A percentile compares a stretch with the other conserved stretches of the same genome.
Evolutionary conservation across 1,140 invertebrate species (phyloP).

Genomic region (Drosophila repleta): DNA sequence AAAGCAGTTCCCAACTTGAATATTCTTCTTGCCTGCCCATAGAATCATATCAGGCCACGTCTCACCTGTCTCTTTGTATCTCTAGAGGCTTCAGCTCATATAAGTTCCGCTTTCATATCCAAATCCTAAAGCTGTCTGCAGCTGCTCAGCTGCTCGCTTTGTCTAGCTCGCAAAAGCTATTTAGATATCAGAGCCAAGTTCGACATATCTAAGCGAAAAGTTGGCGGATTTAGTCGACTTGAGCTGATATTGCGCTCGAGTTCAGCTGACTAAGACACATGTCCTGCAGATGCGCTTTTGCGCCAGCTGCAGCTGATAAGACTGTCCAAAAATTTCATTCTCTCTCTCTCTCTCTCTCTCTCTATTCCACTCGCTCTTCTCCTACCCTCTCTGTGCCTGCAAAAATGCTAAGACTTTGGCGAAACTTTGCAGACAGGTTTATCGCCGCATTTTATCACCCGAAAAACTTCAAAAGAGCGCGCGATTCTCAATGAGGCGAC

Average conservation of each 20-base stretch:
- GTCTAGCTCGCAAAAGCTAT: not conserved
- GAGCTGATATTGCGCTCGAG: not conserved
- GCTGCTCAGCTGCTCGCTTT: not conserved
- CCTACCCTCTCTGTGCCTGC: constrained; percentile 1
- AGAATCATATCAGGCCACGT: no score
- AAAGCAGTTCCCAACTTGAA: no score
- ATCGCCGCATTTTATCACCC: constrained; percentile 76
- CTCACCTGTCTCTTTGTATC: no score
- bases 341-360: not conserved
- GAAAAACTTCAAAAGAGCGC: constrained; percentile 46
- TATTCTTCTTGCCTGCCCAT: no score
- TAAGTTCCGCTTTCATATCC: not conserved
- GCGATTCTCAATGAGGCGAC: constrained; percentile 55
- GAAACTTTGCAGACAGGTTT: constrained; percentile 81
- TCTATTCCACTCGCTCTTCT: no score
- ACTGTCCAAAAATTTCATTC: constrained; percentile 1
- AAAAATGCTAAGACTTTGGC: constrained; percentile 41
- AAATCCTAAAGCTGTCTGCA: not conserved
- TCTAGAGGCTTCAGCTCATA: not conserved
- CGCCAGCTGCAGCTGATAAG: constrained; percentile 22
- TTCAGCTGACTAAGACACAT: constrained; percentile 21
- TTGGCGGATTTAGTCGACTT: constrained; percentile 1
- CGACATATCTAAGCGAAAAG: constrained; percentile 18
- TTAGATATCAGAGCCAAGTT: not conserved
- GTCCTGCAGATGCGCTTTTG: not conserved